phyloP scores from a whole-genome alignment of 1,140 invertebrate species.

The Scylla paramamosain region DNA sequence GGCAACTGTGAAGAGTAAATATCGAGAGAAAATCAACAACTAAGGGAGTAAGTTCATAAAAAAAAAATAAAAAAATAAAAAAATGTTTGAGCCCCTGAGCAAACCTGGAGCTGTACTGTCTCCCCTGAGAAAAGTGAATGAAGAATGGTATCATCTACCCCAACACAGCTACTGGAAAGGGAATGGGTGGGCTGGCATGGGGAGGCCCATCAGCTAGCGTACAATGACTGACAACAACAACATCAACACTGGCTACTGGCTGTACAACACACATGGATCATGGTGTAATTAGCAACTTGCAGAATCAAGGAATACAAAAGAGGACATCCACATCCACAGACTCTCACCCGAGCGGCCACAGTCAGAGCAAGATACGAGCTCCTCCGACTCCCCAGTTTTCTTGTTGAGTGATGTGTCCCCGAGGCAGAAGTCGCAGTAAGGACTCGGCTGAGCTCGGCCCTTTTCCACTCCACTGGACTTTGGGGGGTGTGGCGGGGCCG shows the following conservation, averaged over 20 bases:
- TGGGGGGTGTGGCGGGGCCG: neutral
- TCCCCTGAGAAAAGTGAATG: neutral
- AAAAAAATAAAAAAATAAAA: neutral
- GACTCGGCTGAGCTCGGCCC: conserved; percentile 71
- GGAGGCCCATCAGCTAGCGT: neutral
- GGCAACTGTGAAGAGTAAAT: neutral
- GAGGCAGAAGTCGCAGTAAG: conserved; percentile 98
- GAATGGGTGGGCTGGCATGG: neutral
- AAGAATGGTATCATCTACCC: neutral
- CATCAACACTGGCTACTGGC: conserved; percentile 18
- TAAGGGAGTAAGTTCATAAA: neutral
- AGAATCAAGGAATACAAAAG: neutral
- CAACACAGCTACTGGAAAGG: conserved; percentile 12
- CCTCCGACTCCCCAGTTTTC: conserved; percentile 96
- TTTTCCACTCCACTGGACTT: conserved; percentile 37
- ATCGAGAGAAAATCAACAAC: neutral
- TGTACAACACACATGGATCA: conserved; percentile 12
- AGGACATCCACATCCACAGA: neutral
- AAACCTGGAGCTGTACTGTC: neutral
- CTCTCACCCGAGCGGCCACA: conserved; percentile 97
- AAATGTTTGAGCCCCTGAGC: neutral
- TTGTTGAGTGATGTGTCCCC: conserved; percentile 97
- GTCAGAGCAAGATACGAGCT: conserved; percentile 98
- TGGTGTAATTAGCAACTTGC: neutral
- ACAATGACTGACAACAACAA: neutral